phyloP scores from a whole-genome alignment of 1,140 invertebrate species.

The Lasaia peninsularis region DNA sequence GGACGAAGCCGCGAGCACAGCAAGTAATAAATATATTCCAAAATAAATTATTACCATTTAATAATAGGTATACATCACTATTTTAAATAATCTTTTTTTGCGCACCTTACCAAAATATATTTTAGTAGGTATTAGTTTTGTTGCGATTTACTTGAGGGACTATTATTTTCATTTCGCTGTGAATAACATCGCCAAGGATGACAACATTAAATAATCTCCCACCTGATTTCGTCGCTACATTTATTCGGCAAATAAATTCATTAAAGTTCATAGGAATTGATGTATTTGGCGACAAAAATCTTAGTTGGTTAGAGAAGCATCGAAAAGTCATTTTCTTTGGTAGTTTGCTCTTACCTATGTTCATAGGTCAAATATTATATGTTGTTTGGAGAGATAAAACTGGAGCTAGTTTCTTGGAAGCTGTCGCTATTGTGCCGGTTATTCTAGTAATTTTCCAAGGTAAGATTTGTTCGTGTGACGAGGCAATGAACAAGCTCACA shows the following conservation, averaged over 20 bases:
- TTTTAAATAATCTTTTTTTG: too few species aligned
- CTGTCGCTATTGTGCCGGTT: constrained; percentile 26
- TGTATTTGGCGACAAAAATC: constrained; percentile 28
- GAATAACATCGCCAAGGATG: constrained; percentile 15
- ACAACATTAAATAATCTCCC: constrained; percentile 21
- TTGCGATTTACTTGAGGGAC: too few species aligned
- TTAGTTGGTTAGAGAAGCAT: constrained; percentile 8
- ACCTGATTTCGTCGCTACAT: constrained; percentile 26
- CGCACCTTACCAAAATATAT: too few species aligned
- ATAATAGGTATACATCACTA: too few species aligned
- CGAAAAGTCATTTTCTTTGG: constrained; percentile 11
- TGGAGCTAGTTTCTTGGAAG: constrained; percentile 27
- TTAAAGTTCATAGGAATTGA: constrained; percentile 28
- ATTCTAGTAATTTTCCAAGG: constrained; percentile 29
- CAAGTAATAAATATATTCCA: too few species aligned
- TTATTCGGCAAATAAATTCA: constrained; percentile 26
- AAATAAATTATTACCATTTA: too few species aligned
- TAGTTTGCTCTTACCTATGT: constrained; percentile 18
- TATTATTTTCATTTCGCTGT: too few species aligned
- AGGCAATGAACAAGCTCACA: too few species aligned
- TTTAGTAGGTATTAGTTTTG: too few species aligned
- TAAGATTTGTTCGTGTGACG: too few species aligned
- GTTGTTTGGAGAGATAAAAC: constrained; percentile 26
- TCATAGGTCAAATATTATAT: constrained; percentile 26
- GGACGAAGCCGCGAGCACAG: too few species aligned